These are phyloP conservation scores for Pollenia amentaria DNA, from an alignment of 2,888 invertebrate species.

Conservation along the genomic window DNA sequence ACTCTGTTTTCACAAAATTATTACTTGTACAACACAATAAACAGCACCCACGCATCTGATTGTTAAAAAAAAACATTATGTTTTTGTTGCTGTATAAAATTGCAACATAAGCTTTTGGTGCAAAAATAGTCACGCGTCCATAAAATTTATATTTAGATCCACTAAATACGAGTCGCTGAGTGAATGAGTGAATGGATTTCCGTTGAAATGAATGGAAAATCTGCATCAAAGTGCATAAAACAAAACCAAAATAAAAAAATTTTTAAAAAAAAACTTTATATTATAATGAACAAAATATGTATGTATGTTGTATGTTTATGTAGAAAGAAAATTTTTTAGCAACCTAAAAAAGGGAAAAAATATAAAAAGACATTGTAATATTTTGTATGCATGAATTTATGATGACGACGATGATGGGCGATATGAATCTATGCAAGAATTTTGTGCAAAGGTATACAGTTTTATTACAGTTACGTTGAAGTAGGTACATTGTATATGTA, in stretches of 20 bases:
- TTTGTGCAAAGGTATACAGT: slow-evolving; percentile 26
- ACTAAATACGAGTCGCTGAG: slow-evolving; percentile 19
- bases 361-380: slow-evolving; percentile 34
- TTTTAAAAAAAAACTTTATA: slow-evolving; percentile 38
- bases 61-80: neutral
- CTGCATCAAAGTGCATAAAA: slow-evolving; percentile 52
- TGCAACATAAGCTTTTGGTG: slow-evolving; percentile 66
- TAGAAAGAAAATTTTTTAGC: neutral
- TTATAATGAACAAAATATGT: neutral
- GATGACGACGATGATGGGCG: slow-evolving; percentile 2
- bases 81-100: slow-evolving; percentile 33
- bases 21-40: neutral
- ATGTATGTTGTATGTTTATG: too few species aligned
- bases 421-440: slow-evolving; percentile 57
- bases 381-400: slow-evolving; percentile 42
- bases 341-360: neutral
- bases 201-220: slow-evolving; percentile 50
- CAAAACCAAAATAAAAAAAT: slow-evolving; percentile 42
- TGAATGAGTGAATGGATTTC: slow-evolving; percentile 49
- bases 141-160: slow-evolving; percentile 38
- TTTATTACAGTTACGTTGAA: neutral
- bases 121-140: slow-evolving; percentile 65
- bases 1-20: slow-evolving; percentile 32
- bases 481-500: neutral
- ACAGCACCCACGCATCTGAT: slow-evolving; percentile 50